These are phyloP conservation scores for Varecia variegata DNA, from an alignment of 2,797 vertebrate genomes.

Conservation along the genomic window DNA sequence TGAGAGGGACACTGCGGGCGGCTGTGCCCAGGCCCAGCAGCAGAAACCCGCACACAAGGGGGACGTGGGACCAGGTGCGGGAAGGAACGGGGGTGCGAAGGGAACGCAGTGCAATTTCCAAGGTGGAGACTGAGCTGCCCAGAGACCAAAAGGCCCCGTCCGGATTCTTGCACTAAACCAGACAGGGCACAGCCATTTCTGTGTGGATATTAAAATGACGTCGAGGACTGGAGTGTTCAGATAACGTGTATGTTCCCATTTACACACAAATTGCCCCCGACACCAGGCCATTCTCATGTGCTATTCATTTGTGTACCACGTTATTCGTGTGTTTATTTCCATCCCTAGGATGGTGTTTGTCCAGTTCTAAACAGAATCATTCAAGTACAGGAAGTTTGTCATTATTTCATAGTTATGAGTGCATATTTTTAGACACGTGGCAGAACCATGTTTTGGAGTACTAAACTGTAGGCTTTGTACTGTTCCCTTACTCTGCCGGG, in stretches of 20 bases:
- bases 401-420: not conserved
- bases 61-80: too few relatives aligned
- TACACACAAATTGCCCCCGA: not conserved
- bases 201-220: accelerated
- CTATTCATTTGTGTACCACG: not conserved
- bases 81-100: accelerated
- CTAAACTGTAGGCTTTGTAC: not conserved
- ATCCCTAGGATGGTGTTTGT: not conserved
- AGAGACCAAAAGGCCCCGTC: accelerated
- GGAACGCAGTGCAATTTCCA: not conserved
- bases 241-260: not conserved
- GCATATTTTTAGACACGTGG: not conserved
- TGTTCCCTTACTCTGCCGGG: not conserved
- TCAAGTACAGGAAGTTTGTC: not conserved
- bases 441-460: too few relatives aligned
- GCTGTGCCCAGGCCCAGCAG: not conserved
- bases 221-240: not conserved
- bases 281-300: too few relatives aligned
- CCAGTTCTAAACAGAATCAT: not conserved
- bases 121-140: too few relatives aligned
- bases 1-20: not conserved
- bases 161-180: accelerated
- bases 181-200: accelerated
- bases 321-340: not conserved
- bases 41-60: too few relatives aligned